These are phyloP conservation scores for Lordiphosa collinella DNA, from an alignment of 1,140 invertebrate genomes.

Conservation along the genomic window DNA sequence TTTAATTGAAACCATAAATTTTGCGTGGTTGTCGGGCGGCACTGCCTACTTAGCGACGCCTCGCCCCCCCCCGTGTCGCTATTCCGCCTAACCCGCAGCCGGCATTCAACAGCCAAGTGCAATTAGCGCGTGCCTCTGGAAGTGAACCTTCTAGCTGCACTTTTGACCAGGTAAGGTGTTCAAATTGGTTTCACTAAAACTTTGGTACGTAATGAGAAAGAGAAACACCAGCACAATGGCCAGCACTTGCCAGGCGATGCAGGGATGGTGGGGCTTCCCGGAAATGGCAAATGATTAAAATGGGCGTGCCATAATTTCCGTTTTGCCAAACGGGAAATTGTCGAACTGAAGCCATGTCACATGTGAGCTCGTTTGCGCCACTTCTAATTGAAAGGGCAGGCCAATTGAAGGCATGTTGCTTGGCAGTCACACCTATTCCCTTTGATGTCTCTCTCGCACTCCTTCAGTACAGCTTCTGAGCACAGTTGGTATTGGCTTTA, in stretches of 20 bases:
- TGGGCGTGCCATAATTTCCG: constrained; percentile 75
- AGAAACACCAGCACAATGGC: constrained; percentile 3
- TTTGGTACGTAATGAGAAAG: neutral
- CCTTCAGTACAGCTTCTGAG: constrained; percentile 17
- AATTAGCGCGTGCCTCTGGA: constrained; percentile 44
- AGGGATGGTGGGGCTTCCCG: constrained; percentile 21
- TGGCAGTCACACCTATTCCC: constrained; percentile 3
- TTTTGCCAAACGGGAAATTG: constrained; percentile 60
- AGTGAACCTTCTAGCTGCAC: constrained; percentile 28
- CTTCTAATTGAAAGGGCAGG: constrained; percentile 41
- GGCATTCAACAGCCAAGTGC: constrained; percentile 30
- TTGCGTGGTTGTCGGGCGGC: constrained; percentile 58
- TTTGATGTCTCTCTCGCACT: neutral
- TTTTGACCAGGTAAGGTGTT: constrained; percentile 51
- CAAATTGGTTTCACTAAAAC: constrained; percentile 16
- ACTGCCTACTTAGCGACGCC: constrained; percentile 40
- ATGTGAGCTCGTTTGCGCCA: constrained; percentile 2
- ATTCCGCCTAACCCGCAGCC: neutral
- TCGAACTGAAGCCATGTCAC: constrained; percentile 25
- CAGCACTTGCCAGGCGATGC: neutral
- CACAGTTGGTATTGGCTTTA: constrained; percentile 5
- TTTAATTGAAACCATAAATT: constrained; percentile 78
- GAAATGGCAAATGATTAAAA: constrained; percentile 74
- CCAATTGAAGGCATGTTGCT: constrained; percentile 21
- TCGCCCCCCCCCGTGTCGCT: neutral